A percentile compares a stretch with the other conserved stretches of the same genome.
phyloP scores from a whole-genome alignment of 2,797 vertebrate genomes.

The Megaceryle alcyon region DNA sequence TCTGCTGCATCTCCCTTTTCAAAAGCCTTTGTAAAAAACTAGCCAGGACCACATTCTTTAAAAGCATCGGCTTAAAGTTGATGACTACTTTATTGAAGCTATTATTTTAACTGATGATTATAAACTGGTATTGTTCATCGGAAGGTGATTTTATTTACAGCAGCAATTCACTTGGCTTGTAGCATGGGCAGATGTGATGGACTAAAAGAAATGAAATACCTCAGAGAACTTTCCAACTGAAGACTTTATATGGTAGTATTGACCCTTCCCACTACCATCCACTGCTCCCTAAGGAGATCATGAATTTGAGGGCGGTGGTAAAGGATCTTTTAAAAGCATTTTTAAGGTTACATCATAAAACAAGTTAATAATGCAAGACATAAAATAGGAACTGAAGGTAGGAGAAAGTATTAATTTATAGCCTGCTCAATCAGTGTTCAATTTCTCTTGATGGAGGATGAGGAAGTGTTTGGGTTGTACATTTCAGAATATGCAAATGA shows the following conservation, averaged over 20 bases:
- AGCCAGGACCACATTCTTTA: slow-evolving; percentile 81
- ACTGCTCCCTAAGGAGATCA: background rate
- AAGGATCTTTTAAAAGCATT: background rate
- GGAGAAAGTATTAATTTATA: background rate
- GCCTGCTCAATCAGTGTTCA: background rate
- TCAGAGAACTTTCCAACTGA: background rate
- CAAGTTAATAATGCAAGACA: background rate
- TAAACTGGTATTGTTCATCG: slow-evolving; percentile 56
- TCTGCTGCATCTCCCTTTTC: slow-evolving; percentile 4
- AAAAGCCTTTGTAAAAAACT: slow-evolving; percentile 80
- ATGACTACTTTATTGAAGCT: background rate
- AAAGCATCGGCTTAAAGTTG: slow-evolving; percentile 34
- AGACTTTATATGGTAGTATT: background rate
- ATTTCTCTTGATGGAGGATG: background rate
- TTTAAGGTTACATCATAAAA: background rate
- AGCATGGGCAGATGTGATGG: slow-evolving; percentile 55
- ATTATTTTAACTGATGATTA: slow-evolving; percentile 57
- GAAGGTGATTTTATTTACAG: slow-evolving; percentile 68
- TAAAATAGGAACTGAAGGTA: background rate
- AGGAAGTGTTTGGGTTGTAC: background rate
- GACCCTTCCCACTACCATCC: background rate
- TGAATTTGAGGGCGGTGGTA: background rate
- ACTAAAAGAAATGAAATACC: background rate
- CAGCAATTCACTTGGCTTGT: slow-evolving; percentile 61
- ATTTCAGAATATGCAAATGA: background rate